Base-by-base conservation (phyloP, 2,888 invertebrate genomes). In the Halictus quadricinctus region DNA sequence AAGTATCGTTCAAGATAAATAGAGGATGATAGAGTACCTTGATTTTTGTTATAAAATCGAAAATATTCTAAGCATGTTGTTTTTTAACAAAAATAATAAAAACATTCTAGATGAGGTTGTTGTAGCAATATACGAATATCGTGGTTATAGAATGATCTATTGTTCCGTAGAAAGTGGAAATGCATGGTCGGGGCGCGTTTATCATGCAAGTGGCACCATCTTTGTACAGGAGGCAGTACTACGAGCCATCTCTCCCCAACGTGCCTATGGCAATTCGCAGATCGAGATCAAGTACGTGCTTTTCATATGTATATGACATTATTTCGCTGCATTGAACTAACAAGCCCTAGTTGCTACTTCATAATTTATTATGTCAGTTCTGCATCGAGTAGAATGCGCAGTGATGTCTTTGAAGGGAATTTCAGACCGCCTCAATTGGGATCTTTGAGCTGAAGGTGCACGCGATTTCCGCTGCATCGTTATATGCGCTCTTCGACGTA, bases 201-300 rank as follows among this genome's bases (percentile, higher is more conserved):
- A 7, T 58, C 13, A 81, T 76, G 72, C 83, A 69, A 29, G 79
- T 89, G 83, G 89, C 89, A 77, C 80, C 88, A 88, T 88, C 88
- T 88, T 72, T 76, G 82, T 13, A 36, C 66, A 18, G 43, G 25
- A 80, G 15, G 21, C 15, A 18, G 76, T 79, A 88, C 83, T 80
- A 60, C 43, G n/a, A 41, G 25, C 13, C 70, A 41, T 75, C 78
- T 72, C 73, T 69, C 21, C 72, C 75, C 46, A 66, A 25, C 79
- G 50, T 73, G 48, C 58, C 50, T 86, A 69, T 81, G 72, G 76
- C 81, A 74, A 84, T 84, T 74, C 69, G 15, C 54, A 81, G 75
- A 79, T 76, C 72, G 75, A 48, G 80, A 85, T 83, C 79, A 76
- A 77, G 74, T 76, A 82, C 66, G 29, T 75, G 79, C 69, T 83